Conservation (phyloP, 2,113 vertebrate species). For the Tragelaphus scriptus region DNA sequence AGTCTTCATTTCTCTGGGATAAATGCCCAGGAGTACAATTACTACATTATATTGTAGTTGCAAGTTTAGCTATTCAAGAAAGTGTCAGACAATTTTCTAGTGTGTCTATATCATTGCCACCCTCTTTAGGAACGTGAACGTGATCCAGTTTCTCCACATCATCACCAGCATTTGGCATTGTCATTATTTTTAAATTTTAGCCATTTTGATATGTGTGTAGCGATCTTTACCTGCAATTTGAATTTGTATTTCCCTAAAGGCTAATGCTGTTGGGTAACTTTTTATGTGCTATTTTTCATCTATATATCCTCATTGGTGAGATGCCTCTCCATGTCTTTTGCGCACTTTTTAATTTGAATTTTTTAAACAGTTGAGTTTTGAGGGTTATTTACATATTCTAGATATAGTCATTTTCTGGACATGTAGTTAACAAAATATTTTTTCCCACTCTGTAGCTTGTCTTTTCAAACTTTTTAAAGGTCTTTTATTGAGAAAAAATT, state of each 20-base stretch:
- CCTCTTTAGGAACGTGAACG: background rate
- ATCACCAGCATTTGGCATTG: background rate
- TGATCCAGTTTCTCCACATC: background rate
- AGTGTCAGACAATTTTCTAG: background rate
- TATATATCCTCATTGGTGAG: background rate
- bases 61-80: background rate
- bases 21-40: background rate
- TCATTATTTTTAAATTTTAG: constrained; percentile 13
- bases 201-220: background rate
- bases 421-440: constrained; percentile 1
- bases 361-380: background rate
- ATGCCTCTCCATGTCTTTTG: background rate
- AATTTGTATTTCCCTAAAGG: constrained; percentile 34
- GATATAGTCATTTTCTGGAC: background rate
- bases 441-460: background rate
- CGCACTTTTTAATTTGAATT: background rate
- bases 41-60: background rate
- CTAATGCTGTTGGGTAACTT: background rate
- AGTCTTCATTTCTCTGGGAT: background rate
- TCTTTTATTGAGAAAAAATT: background rate
- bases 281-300: background rate
- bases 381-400: background rate
- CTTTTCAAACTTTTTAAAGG: background rate
- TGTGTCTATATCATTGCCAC: background rate
- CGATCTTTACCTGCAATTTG: constrained; percentile 16